Conservation (phyloP, 2,797 vertebrate species). For the Microcaecilia unicolor region DNA sequence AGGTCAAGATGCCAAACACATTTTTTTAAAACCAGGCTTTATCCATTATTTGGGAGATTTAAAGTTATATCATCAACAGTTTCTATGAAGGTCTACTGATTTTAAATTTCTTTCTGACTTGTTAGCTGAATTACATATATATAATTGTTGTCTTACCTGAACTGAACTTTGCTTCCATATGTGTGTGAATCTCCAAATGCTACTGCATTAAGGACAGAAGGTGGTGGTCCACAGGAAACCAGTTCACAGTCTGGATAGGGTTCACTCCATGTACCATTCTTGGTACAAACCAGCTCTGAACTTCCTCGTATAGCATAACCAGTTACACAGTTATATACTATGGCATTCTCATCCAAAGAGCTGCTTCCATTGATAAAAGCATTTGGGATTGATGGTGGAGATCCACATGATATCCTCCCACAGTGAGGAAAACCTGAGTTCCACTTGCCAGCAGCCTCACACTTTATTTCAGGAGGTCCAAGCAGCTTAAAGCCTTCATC, state of each 20-base stretch:
- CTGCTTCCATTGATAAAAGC: conserved; percentile 69
- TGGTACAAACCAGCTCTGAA: conserved; percentile 70
- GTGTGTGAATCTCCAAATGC: conserved; percentile 57
- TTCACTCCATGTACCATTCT: conserved; percentile 72
- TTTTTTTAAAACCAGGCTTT: too few species aligned
- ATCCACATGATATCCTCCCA: conserved; percentile 62
- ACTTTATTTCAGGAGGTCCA: conserved; percentile 70
- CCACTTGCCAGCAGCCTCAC: conserved; percentile 78
- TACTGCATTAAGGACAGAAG: conserved; percentile 59
- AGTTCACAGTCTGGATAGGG: conserved; percentile 75
- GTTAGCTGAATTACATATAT: too few species aligned
- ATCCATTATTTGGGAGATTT: too few species aligned
- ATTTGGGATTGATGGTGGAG: conserved; percentile 67
- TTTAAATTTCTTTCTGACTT: too few species aligned
- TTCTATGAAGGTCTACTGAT: too few species aligned
- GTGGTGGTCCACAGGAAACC: conserved; percentile 78
- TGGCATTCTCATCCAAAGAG: conserved; percentile 55
- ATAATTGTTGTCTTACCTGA: conserved; percentile 68
- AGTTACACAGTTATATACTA: conserved; percentile 73
- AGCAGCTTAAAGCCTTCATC: conserved; percentile 72
- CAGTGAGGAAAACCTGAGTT: conserved; percentile 78
- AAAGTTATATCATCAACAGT: too few species aligned
- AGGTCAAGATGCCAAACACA: too few species aligned
- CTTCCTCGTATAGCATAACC: conserved; percentile 69
- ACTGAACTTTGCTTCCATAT: conserved; percentile 71